Evolutionary conservation across 2,797 vertebrate species (phyloP).

Genomic region (Acomys russatus): DNA sequence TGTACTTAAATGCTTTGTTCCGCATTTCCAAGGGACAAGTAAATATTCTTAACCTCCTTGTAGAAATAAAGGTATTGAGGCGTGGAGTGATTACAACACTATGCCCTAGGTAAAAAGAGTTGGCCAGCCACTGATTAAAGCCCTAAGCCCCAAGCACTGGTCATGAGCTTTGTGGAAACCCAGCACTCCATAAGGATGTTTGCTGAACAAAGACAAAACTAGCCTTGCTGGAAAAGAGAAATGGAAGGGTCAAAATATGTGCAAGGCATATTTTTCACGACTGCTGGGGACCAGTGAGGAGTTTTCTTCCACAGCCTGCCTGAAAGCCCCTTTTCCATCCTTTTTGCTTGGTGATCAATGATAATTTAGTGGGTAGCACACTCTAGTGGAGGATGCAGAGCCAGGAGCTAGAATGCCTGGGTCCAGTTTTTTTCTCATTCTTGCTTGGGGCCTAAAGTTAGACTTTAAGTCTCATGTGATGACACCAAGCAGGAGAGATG

Average conservation of each 20-base stretch:
- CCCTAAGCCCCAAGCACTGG: conserved; percentile 12
- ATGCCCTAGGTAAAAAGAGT: conserved; percentile 57
- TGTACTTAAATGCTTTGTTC: background rate
- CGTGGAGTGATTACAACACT: conserved; percentile 46
- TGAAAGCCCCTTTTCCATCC: background rate
- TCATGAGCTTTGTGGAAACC: conserved; percentile 20
- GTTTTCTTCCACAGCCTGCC: background rate
- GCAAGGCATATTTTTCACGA: conserved; percentile 17
- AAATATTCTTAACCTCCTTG: conserved; percentile 45
- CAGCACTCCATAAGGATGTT: conserved; percentile 40
- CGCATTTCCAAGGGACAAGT: conserved; percentile 62
- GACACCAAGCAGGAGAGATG: conserved; percentile 40
- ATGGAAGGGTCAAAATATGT: conserved; percentile 23
- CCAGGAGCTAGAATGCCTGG: conserved; percentile 76
- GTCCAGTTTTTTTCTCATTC: conserved; percentile 41
- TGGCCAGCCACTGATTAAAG: conserved; percentile 72
- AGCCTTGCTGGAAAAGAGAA: conserved; percentile 49
- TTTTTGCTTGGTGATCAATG: conserved; percentile 8
- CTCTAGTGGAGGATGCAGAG: conserved; percentile 79
- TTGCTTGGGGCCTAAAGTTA: background rate
- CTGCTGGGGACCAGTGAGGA: conserved; percentile 1
- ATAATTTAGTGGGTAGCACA: conserved; percentile 83
- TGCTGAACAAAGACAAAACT: conserved; percentile 65
- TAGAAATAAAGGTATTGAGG: conserved; percentile 50
- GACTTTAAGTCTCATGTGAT: background rate